A percentile compares a stretch with the other conserved stretches of the same genome.
Evolutionary conservation across 2,113 vertebrate genomes (phyloP).

Genomic region (Balaeniceps rex): DNA sequence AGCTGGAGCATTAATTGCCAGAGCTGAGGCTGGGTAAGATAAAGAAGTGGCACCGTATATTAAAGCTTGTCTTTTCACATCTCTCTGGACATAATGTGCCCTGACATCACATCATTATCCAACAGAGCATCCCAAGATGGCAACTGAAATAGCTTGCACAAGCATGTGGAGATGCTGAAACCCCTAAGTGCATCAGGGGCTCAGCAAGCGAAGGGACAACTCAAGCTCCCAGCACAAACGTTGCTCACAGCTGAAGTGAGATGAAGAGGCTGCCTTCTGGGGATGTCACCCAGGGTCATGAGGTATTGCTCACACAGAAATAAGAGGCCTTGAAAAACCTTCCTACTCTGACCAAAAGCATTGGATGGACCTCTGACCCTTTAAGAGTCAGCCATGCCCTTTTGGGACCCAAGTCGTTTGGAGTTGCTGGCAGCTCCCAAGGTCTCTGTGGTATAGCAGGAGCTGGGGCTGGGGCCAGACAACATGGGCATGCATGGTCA

Average conservation of each 20-base stretch:
- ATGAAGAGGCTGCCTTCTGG: not conserved
- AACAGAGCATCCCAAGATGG: not conserved
- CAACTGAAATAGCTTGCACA: not conserved
- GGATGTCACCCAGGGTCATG: not conserved
- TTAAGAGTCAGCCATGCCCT: not conserved
- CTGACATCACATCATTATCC: conserved; percentile 15
- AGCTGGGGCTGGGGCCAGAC: not conserved
- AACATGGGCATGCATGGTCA: not conserved
- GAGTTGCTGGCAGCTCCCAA: not conserved
- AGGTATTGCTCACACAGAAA: not conserved
- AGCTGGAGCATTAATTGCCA: not conserved
- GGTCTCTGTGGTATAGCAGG: not conserved
- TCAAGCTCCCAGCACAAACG: not conserved
- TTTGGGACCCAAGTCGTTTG: not conserved
- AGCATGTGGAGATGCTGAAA: not conserved
- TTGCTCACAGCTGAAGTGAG: not conserved
- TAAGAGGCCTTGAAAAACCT: not conserved
- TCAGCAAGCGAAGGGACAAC: not conserved
- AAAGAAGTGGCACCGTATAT: conserved; percentile 13
- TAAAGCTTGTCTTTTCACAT: conserved; percentile 55
- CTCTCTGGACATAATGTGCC: conserved; percentile 23
- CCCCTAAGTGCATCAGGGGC: not conserved
- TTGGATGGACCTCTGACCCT: not conserved
- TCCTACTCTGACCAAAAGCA: not conserved
- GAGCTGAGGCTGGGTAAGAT: not conserved